Conservation (phyloP, 2,888 invertebrate species). For the Eledona agricola region DNA sequence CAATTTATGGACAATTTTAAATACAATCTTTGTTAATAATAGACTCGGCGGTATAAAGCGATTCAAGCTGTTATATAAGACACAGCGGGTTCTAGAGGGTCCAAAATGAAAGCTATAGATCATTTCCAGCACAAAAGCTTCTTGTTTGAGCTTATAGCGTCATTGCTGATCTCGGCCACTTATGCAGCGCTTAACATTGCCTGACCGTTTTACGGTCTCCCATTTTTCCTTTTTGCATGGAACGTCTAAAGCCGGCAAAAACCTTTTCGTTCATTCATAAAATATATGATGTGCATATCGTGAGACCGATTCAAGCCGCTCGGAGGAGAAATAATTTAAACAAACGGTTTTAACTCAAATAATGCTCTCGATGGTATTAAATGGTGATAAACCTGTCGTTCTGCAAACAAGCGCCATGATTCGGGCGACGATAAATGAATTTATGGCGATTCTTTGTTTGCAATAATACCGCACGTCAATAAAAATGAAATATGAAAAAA, state of each 20-base stretch:
- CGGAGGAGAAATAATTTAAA: too few relatives aligned
- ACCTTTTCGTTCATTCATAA: slow-evolving; percentile 13
- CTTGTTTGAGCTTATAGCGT: slow-evolving; percentile 35
- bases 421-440: not conserved
- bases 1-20: slow-evolving; percentile 13
- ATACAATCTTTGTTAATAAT: slow-evolving; percentile 14
- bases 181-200: slow-evolving; percentile 30
- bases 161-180: slow-evolving; percentile 47
- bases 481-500: slow-evolving; percentile 14
- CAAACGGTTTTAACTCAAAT: slow-evolving; percentile 4
- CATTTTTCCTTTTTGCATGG: slow-evolving; percentile 14
- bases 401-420: too few relatives aligned
- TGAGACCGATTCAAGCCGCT: slow-evolving; percentile 7
- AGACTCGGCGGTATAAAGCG: slow-evolving; percentile 43
- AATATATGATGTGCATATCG: slow-evolving; percentile 15
- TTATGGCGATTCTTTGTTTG: slow-evolving; percentile 6
- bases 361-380: too few relatives aligned
- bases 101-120: slow-evolving; percentile 59
- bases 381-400: too few relatives aligned
- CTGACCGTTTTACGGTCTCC: slow-evolving; percentile 18
- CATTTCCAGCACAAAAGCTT: slow-evolving; percentile 58
- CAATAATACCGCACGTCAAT: too few relatives aligned
- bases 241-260: slow-evolving; percentile 15
- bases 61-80: slow-evolving; percentile 39
- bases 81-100: slow-evolving; percentile 44